Evolutionary conservation across 2,113 vertebrate genomes (phyloP), one percentile per base, ranked within the genome.

Genomic region (Ammodytes marinus): DNA sequence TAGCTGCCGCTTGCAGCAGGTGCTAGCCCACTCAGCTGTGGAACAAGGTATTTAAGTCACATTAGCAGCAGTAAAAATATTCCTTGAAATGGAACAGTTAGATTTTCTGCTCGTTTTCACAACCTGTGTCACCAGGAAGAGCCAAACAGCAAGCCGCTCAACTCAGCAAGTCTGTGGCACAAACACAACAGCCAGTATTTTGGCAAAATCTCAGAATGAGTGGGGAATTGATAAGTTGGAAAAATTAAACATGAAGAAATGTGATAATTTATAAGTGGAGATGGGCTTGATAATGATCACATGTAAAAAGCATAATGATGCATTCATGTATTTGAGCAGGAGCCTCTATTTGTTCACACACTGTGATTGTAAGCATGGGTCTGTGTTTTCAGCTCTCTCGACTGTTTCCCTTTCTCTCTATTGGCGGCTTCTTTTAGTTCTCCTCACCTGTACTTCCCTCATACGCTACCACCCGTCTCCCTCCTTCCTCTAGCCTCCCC

Each of bases 31-130:
- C 97, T 99, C 97, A 97, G 97, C 97, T 99, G 97, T 99, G 97
- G 97, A 98, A 98, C 97, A 98, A 99, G 97, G 97, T 99, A 99
- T 99, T 99, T 99, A 98, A 98, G 97, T 97, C 97, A 93, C 95
- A 99, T 99, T 99, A 99, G 96, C 96, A 95, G 95, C 96, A 96
- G 96, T 97, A 95, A 97, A 98, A 98, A 97, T 97, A 97, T 96
- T 98, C 97, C 97, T 97, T 97, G 96, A 97, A 97, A 97, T 97
- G 97, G 96, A 99, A 98, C 96, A 96, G 96, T 96, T 95, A 93
- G 96, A 98, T 98, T 98, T 99, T 99, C 96, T 98, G 97, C 97
- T 97, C 91, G 86, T 97, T 98, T 98, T 97, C 96, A 96, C 96
- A 89, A 89, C 88, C 95, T 95, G 93, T 97, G 96, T 96, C 96